Conservation (phyloP, 2,797 vertebrate species). For the Tapera naevia region DNA sequence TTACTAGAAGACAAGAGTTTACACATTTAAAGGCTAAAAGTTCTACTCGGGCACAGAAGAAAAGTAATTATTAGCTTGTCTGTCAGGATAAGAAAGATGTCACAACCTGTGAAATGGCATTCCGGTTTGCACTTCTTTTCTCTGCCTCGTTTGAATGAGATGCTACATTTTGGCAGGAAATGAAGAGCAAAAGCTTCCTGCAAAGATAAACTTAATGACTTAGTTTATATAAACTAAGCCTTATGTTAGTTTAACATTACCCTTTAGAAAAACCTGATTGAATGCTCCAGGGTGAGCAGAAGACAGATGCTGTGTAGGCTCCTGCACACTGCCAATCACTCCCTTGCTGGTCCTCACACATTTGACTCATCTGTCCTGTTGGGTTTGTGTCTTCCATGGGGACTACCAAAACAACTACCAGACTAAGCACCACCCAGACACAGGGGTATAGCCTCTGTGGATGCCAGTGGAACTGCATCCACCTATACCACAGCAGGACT, state of each 20-base stretch:
- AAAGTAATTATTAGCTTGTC: background rate
- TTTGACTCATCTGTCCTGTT: background rate
- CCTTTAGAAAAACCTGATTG: background rate
- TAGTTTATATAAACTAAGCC: background rate
- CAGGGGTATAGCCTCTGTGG: background rate
- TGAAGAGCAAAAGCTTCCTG: background rate
- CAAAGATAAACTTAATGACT: background rate
- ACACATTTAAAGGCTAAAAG: background rate
- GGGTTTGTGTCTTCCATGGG: background rate
- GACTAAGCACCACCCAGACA: background rate
- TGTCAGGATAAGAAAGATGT: background rate
- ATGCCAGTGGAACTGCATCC: background rate
- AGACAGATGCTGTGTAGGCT: fast-evolving
- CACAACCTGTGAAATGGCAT: background rate
- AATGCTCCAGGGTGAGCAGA: background rate
- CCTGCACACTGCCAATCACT: background rate
- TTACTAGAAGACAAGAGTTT: background rate
- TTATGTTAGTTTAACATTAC: background rate
- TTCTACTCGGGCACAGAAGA: background rate
- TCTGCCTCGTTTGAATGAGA: fast-evolving
- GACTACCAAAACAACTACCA: background rate
- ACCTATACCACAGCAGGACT: background rate
- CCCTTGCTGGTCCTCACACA: background rate
- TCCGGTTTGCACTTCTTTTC: background rate
- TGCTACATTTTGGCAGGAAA: conserved; percentile 4